phyloP scores from a whole-genome alignment of 2,113 vertebrate genomes.

The Rhinogobius similis region DNA sequence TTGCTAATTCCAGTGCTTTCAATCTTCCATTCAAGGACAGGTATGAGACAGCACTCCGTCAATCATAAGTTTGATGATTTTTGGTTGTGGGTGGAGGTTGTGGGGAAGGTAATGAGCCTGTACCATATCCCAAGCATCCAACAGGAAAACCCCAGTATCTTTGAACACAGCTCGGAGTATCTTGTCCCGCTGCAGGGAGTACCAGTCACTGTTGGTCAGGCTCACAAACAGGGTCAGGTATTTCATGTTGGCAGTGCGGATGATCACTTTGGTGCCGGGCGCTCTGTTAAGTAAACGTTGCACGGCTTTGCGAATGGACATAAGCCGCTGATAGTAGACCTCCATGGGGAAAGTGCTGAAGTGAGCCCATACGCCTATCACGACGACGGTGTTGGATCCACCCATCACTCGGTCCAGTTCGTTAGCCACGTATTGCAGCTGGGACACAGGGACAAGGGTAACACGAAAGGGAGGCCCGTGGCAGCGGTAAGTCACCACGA shows the following conservation, averaged over 20 bases:
- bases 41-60: slow-evolving; percentile 84
- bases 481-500: neutral
- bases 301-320: slow-evolving; percentile 57
- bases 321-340: slow-evolving; percentile 1
- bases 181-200: slow-evolving; percentile 56
- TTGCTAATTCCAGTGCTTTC: neutral
- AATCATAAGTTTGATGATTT: slow-evolving; percentile 68
- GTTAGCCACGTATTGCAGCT: slow-evolving; percentile 61
- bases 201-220: slow-evolving; percentile 93
- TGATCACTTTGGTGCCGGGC: slow-evolving; percentile 81
- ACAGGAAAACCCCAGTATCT: neutral
- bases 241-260: slow-evolving; percentile 87
- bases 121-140: slow-evolving; percentile 2
- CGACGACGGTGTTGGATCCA: slow-evolving; percentile 81
- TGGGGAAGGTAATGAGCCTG: slow-evolving; percentile 1
- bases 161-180: neutral
- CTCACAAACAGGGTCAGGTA: slow-evolving; percentile 80
- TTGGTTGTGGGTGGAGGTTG: neutral
- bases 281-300: slow-evolving; percentile 83
- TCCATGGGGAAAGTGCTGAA: slow-evolving; percentile 2
- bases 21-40: slow-evolving; percentile 71
- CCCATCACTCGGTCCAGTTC: slow-evolving; percentile 84
- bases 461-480: slow-evolving; percentile 89
- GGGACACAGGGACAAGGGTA: slow-evolving; percentile 69
- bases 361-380: slow-evolving; percentile 74